These are phyloP conservation scores for Anoncus sp. DNA, from an alignment of 2,888 invertebrate species.

Conservation along the genomic window DNA sequence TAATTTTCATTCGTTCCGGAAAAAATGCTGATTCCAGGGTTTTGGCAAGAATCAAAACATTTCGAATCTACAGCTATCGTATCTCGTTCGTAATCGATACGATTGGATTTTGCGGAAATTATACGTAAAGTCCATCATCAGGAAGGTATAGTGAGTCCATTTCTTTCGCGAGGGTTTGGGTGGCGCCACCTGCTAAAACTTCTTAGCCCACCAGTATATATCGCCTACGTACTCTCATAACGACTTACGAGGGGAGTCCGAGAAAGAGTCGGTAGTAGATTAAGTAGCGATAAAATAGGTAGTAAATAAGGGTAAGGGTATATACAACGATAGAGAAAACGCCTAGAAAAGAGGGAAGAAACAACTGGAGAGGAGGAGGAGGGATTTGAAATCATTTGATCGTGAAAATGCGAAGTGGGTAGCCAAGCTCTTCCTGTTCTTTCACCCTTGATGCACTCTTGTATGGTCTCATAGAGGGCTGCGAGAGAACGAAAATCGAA, in stretches of 20 bases:
- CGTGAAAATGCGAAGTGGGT: slow-evolving; percentile 43
- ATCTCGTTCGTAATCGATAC: background rate
- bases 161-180: background rate
- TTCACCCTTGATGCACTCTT: background rate
- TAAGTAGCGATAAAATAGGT: slow-evolving; percentile 51
- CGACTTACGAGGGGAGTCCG: slow-evolving; percentile 47
- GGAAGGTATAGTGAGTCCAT: slow-evolving; percentile 13
- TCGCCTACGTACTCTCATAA: too few relatives aligned
- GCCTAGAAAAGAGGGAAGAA: background rate
- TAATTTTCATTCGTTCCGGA: too few relatives aligned
- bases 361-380: background rate
- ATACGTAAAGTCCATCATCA: slow-evolving; percentile 19
- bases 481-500: slow-evolving; percentile 43
- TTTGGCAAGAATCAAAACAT: background rate
- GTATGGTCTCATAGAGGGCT: slow-evolving; percentile 13
- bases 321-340: background rate
- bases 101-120: slow-evolving; percentile 16
- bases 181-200: slow-evolving; percentile 51
- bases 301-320: slow-evolving; percentile 58
- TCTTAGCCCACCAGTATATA: too few relatives aligned
- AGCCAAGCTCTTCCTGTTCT: slow-evolving; percentile 33
- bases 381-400: slow-evolving; percentile 52
- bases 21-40: background rate
- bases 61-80: background rate
- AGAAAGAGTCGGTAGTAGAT: slow-evolving; percentile 43